These are phyloP conservation scores for Myotis pilosus DNA, from an alignment of 2,797 vertebrate genomes.

Conservation along the genomic window DNA sequence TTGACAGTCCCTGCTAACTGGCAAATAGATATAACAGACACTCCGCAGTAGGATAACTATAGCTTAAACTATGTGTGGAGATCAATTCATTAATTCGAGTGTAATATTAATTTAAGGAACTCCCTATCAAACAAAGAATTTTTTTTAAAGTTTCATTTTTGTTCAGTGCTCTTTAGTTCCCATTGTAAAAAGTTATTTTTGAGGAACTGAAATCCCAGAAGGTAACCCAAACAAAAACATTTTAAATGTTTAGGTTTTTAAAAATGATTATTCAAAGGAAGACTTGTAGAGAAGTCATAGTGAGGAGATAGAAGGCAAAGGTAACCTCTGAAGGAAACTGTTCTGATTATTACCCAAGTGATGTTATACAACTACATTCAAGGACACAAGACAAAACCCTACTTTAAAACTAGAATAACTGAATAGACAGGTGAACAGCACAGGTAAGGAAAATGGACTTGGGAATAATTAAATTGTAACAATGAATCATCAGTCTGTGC, in stretches of 20 bases:
- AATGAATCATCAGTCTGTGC: background rate
- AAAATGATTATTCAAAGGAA: constrained; percentile 59
- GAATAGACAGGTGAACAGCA: constrained; percentile 3
- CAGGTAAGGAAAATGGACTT: constrained; percentile 19
- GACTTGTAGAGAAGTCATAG: constrained; percentile 21
- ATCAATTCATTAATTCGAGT: background rate
- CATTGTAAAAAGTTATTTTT: constrained; percentile 63
- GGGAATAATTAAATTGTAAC: constrained; percentile 18
- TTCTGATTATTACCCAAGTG: constrained; percentile 54
- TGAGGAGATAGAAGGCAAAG: constrained; percentile 21
- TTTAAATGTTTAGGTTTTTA: background rate
- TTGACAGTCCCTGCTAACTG: background rate
- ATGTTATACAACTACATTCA: constrained; percentile 53
- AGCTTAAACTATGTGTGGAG: background rate
- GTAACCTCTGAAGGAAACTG: constrained; percentile 18
- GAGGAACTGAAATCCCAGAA: constrained; percentile 67
- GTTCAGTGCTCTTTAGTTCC: constrained; percentile 56
- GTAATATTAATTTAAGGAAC: background rate
- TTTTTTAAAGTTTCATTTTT: constrained; percentile 41
- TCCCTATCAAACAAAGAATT: background rate
- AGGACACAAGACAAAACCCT: constrained; percentile 59
- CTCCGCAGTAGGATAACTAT: background rate
- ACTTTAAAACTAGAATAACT: constrained; percentile 53
- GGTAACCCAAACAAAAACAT: constrained; percentile 37
- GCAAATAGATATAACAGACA: background rate